phyloP scores from a whole-genome alignment of 2,113 vertebrate genomes.

The Platichthys stellatus region DNA sequence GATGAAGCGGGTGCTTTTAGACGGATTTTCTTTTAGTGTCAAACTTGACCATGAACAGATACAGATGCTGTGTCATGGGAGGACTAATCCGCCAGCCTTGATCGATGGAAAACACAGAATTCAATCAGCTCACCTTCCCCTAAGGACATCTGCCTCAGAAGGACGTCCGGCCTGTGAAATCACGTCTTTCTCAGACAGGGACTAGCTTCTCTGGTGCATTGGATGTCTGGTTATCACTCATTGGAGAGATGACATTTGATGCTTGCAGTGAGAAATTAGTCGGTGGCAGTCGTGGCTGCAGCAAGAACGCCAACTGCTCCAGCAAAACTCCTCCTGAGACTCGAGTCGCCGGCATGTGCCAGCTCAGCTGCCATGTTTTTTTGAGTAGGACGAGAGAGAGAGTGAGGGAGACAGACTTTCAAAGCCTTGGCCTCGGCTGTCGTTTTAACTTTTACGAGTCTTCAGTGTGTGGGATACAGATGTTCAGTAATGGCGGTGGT shows the following conservation, averaged over 20 bases:
- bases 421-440: not conserved
- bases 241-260: conserved; percentile 24
- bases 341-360: conserved; percentile 37
- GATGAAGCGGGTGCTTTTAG: conserved; percentile 7
- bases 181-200: conserved; percentile 10
- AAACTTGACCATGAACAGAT: conserved; percentile 53
- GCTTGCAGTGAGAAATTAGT: conserved; percentile 25
- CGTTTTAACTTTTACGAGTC: not conserved
- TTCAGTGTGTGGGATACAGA: not conserved
- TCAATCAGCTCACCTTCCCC: conserved; percentile 46
- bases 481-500: not conserved
- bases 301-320: conserved; percentile 29
- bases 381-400: conserved; percentile 28
- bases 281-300: conserved; percentile 9
- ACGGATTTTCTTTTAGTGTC: conserved; percentile 27
- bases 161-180: conserved; percentile 41
- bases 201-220: conserved; percentile 10
- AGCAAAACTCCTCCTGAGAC: conserved; percentile 27
- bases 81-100: conserved; percentile 64
- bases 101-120: conserved; percentile 57
- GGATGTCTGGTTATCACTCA: conserved; percentile 36
- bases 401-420: conserved; percentile 26
- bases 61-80: conserved; percentile 26
- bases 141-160: conserved; percentile 62
- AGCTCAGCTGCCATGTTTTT: conserved; percentile 58